A percentile compares a stretch with the other conserved stretches of the same genome.
phyloP scores from a whole-genome alignment of 1,140 invertebrate genomes.

The Drosophila takahashii region DNA sequence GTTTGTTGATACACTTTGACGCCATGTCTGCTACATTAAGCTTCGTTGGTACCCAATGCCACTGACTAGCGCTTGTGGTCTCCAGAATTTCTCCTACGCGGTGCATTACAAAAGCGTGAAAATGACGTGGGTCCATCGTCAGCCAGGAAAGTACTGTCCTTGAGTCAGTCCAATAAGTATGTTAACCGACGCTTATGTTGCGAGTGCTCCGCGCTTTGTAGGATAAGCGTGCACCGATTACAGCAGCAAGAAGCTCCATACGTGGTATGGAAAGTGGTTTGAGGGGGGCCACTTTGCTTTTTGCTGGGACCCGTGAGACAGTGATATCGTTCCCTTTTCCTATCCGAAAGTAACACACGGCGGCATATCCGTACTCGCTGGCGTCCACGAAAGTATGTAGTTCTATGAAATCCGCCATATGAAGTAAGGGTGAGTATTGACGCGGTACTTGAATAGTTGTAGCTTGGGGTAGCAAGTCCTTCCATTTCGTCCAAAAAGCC shows the following conservation, averaged over 20 bases:
- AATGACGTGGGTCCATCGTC: background rate
- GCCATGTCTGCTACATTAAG: background rate
- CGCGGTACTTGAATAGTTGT: background rate
- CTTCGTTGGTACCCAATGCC: too few species aligned
- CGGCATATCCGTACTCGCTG: too few species aligned
- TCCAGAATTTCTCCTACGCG: background rate
- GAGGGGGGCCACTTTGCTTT: too few species aligned
- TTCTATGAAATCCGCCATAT: too few species aligned
- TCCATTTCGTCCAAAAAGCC: background rate
- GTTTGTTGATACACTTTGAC: background rate
- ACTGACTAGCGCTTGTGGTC: background rate
- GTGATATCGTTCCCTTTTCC: too few species aligned
- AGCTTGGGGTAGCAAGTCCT: background rate
- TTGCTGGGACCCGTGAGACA: too few species aligned
- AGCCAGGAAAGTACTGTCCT: slow-evolving; percentile 2
- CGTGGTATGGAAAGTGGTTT: too few species aligned
- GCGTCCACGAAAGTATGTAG: too few species aligned
- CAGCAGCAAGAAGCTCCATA: too few species aligned
- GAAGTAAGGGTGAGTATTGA: background rate
- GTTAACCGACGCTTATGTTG: too few species aligned
- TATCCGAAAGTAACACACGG: too few species aligned
- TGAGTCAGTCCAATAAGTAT: background rate
- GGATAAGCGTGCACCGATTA: background rate
- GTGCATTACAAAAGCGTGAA: background rate
- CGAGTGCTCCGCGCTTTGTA: too few species aligned